Conservation (phyloP, 2,797 vertebrate species). For the Takifugu ocellatus region DNA sequence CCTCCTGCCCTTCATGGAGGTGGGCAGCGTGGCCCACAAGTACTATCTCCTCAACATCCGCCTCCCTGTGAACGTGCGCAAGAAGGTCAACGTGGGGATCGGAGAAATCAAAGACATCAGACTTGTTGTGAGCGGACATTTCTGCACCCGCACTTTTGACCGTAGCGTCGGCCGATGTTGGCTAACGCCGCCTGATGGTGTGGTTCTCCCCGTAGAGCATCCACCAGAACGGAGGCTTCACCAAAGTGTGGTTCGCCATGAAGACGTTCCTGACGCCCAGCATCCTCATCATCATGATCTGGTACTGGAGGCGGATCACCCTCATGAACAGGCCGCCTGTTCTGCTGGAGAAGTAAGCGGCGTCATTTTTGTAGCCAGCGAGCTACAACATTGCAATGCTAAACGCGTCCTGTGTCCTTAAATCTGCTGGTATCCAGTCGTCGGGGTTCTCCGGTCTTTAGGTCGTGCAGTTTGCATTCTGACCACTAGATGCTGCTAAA, state of each 20-base stretch:
- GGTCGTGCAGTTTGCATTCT: too few relatives aligned
- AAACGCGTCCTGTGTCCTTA: too few relatives aligned
- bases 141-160: not conserved
- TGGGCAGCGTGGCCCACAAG: slow-evolving; percentile 94
- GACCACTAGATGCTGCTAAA: too few relatives aligned
- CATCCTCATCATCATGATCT: slow-evolving; percentile 95
- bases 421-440: too few relatives aligned
- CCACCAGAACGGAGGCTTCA: slow-evolving; percentile 97
- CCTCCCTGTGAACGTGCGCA: slow-evolving; percentile 87
- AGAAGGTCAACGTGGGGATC: slow-evolving; percentile 89
- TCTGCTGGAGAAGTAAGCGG: slow-evolving; percentile 93
- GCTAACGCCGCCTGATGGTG: not conserved
- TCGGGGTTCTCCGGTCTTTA: too few relatives aligned
- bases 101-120: slow-evolving; percentile 93
- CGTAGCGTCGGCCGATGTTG: not conserved
- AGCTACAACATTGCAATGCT: too few relatives aligned
- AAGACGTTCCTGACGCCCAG: slow-evolving; percentile 97
- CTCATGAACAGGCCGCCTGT: slow-evolving; percentile 91
- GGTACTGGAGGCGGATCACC: slow-evolving; percentile 96
- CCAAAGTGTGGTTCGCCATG: slow-evolving; percentile 98
- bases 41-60: slow-evolving; percentile 96
- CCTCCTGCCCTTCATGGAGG: slow-evolving; percentile 91
- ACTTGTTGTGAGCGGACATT: slow-evolving; percentile 81
- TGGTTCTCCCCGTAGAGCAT: slow-evolving; percentile 76
- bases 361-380: too few relatives aligned